These are phyloP conservation scores for Synchiropus splendidus DNA, from an alignment of 2,113 vertebrate species.

Conservation along the genomic window DNA sequence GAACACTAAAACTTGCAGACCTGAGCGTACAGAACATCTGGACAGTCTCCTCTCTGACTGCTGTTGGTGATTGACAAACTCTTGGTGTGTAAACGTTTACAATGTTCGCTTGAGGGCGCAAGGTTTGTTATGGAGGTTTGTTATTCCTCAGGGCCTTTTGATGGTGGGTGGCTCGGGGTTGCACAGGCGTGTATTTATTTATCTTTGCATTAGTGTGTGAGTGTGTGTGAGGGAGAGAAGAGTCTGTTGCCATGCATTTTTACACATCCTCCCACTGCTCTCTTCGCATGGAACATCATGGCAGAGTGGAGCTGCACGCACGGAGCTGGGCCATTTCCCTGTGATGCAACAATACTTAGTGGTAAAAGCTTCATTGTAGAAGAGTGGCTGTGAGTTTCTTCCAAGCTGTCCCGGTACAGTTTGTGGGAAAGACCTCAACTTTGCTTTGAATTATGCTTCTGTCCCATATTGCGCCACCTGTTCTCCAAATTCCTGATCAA, in stretches of 20 bases:
- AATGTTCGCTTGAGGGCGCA: slow-evolving; percentile 37
- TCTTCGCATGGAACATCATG: slow-evolving; percentile 44
- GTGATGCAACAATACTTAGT: slow-evolving; percentile 30
- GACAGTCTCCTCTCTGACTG: slow-evolving; percentile 6
- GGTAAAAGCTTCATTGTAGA: slow-evolving; percentile 11
- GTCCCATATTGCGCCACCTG: slow-evolving; percentile 6
- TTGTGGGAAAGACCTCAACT: slow-evolving; percentile 21
- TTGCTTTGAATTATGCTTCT: no score
- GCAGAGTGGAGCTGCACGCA: slow-evolving; percentile 37
- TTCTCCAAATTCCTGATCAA: no score
- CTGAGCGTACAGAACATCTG: slow-evolving; percentile 5
- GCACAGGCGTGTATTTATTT: slow-evolving; percentile 32
- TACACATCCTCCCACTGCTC: slow-evolving; percentile 56
- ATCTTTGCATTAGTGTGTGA: slow-evolving; percentile 19
- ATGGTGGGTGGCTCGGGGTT: slow-evolving; percentile 7
- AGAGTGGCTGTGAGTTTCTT: slow-evolving; percentile 10
- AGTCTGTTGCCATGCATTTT: slow-evolving; percentile 66
- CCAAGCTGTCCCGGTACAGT: slow-evolving; percentile 9
- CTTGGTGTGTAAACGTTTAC: slow-evolving; percentile 28
- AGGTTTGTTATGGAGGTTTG: slow-evolving; percentile 34
- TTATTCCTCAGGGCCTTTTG: slow-evolving; percentile 21
- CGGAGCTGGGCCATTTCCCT: slow-evolving; percentile 19
- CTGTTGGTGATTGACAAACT: slow-evolving; percentile 33
- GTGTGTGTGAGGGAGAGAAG: slow-evolving; percentile 27
- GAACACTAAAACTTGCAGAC: slow-evolving; percentile 3